phyloP scores from a whole-genome alignment of 2,113 vertebrate genomes.

The Corythornis madagascariensis region DNA sequence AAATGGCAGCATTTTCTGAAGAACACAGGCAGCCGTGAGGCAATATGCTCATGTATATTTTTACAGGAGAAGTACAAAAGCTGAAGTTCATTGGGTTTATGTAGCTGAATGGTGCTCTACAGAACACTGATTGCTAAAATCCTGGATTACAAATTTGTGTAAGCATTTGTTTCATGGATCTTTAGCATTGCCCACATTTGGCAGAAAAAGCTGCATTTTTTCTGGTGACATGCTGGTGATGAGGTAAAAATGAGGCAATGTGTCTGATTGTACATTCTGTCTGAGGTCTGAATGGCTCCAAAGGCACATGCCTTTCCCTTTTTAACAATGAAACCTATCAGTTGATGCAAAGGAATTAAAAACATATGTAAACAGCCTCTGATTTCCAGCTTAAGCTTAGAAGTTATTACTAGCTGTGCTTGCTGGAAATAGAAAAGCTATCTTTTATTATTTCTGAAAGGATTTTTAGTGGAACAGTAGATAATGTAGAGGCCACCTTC shows the following conservation, averaged over 20 bases:
- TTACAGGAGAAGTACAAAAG: conserved; percentile 25
- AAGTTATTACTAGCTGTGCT: background rate
- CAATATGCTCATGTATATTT: conserved; percentile 34
- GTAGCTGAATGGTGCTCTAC: conserved; percentile 1
- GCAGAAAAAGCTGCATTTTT: conserved; percentile 39
- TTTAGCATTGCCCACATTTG: conserved; percentile 54
- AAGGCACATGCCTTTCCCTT: conserved; percentile 17
- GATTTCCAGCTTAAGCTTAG: background rate
- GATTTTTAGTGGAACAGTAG: background rate
- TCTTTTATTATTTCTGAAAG: background rate
- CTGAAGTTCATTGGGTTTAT: conserved; percentile 35
- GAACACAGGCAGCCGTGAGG: background rate
- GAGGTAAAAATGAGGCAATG: conserved; percentile 40
- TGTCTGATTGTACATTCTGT: conserved; percentile 44
- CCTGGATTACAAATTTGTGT: conserved; percentile 49
- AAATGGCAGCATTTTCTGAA: background rate
- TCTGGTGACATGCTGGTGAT: conserved; percentile 40
- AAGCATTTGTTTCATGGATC: conserved; percentile 63
- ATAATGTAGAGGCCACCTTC: background rate
- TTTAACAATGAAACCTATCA: background rate
- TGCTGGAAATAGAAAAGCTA: background rate
- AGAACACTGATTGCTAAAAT: conserved; percentile 27
- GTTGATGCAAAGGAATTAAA: background rate
- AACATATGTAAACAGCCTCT: background rate
- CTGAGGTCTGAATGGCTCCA: conserved; percentile 46